Conservation (phyloP, 2,888 invertebrate species). For the Watsonalla cultraria region DNA sequence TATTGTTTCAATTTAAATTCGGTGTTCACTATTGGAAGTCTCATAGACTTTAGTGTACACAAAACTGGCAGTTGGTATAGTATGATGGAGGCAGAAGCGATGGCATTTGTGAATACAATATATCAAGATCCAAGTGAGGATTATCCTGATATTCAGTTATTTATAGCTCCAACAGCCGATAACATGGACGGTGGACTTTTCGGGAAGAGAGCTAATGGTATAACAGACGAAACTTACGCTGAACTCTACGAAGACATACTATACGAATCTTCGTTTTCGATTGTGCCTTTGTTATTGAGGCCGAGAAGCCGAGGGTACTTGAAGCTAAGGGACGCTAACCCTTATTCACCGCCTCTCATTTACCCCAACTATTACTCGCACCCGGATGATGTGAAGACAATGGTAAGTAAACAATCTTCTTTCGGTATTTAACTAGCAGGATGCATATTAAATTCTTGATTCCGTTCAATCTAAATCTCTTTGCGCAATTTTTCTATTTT, state of each 20-base stretch:
- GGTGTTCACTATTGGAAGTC: constrained; percentile 78
- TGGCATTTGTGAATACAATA: constrained; percentile 88
- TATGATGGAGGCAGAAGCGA: constrained; percentile 87
- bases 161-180: constrained; percentile 86
- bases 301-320: constrained; percentile 86
- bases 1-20: constrained; percentile 85
- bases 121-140: constrained; percentile 82
- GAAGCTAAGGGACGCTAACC: constrained; percentile 82
- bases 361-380: constrained; percentile 91
- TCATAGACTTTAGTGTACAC: constrained; percentile 81
- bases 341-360: constrained; percentile 87
- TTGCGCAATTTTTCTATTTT: too few species aligned
- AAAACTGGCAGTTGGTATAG: constrained; percentile 84
- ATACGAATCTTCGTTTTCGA: constrained; percentile 82
- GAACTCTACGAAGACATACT: constrained; percentile 84
- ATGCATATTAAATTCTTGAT: too few species aligned
- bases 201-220: constrained; percentile 82
- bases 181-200: constrained; percentile 88
- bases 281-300: constrained; percentile 84
- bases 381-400: constrained; percentile 82
- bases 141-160: constrained; percentile 89
- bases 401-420: constrained; percentile 76
- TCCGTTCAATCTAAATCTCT: too few species aligned
- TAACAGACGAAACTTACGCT: constrained; percentile 83
- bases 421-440: too few species aligned